phyloP scores from a whole-genome alignment of 1,140 invertebrate species.

The Bombus difficillimus region DNA sequence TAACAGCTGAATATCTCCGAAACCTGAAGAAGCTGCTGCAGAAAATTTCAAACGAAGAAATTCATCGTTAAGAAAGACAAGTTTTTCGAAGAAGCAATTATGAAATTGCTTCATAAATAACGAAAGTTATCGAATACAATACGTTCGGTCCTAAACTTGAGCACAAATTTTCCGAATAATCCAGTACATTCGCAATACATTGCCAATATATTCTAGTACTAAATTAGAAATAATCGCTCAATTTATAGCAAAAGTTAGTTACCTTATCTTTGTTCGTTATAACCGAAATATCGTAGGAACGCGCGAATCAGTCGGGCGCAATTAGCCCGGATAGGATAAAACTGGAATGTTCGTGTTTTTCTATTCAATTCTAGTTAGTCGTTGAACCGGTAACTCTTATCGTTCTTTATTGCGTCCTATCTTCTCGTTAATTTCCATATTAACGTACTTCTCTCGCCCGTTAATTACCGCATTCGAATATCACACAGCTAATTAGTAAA shows the following conservation, averaged over 20 bases:
- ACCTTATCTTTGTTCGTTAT: not conserved
- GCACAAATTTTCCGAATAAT: not conserved
- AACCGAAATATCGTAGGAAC: not conserved
- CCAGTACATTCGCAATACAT: too few relatives aligned
- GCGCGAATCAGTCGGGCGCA: not conserved
- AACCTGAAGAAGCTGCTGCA: not conserved
- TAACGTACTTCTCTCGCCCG: constrained; percentile 1
- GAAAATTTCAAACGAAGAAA: not conserved
- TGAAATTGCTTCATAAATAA: not conserved
- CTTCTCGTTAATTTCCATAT: constrained; percentile 38
- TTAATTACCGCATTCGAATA: constrained; percentile 30
- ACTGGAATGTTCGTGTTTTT: not conserved
- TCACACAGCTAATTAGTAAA: constrained; percentile 42
- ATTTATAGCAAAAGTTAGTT: not conserved
- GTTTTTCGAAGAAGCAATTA: not conserved
- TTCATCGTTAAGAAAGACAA: not conserved
- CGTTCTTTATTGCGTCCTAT: constrained; percentile 29
- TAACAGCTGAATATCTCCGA: too few relatives aligned
- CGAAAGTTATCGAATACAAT: not conserved
- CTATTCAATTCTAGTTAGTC: constrained; percentile 4
- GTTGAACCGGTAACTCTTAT: constrained; percentile 2
- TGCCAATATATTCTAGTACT: not conserved
- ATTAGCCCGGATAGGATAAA: constrained; percentile 1
- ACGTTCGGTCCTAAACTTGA: not conserved
- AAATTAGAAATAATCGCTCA: not conserved